These are phyloP conservation scores for Cephus pulcher DNA, from an alignment of 2,888 invertebrate genomes.

Conservation along the genomic window DNA sequence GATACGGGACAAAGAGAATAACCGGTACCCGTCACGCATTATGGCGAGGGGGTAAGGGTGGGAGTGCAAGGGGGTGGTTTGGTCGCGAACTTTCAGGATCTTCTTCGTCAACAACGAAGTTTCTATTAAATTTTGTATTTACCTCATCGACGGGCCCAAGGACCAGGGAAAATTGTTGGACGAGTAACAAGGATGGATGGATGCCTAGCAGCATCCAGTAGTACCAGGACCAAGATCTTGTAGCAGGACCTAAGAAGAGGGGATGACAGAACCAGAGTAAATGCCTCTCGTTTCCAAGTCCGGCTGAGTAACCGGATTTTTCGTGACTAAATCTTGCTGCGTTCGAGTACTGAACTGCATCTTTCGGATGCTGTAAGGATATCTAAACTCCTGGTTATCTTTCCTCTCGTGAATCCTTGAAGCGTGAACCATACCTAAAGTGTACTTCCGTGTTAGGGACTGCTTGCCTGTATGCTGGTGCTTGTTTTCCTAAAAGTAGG, in stretches of 20 bases:
- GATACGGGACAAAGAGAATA: constrained; percentile 7
- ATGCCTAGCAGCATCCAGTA: neutral
- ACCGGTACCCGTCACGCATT: neutral
- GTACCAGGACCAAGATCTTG: too few species aligned
- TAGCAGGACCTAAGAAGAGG: neutral
- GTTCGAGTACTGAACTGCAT: neutral
- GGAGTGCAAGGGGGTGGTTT: constrained; percentile 1
- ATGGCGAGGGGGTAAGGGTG: constrained; percentile 16
- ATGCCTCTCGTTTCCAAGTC: neutral
- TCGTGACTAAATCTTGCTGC: neutral
- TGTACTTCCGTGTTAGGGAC: neutral
- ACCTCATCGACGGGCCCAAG: constrained; percentile 35
- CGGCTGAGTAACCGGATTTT: too few species aligned
- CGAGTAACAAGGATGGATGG: constrained; percentile 12
- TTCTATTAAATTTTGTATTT: constrained; percentile 52
- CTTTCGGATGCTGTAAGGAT: neutral
- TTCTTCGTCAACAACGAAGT: constrained; percentile 47
- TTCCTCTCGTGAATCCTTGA: neutral
- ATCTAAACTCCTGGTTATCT: neutral
- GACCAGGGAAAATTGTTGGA: constrained; percentile 37
- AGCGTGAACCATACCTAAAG: neutral
- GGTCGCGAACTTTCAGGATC: constrained; percentile 23
- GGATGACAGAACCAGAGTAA: neutral
- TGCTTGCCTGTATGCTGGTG: neutral
- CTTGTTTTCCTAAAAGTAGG: neutral